Evolutionary conservation across 2,888 invertebrate species (phyloP), one percentile per base, ranked within the genome.

Genomic region (Calliscelio sp.): DNA sequence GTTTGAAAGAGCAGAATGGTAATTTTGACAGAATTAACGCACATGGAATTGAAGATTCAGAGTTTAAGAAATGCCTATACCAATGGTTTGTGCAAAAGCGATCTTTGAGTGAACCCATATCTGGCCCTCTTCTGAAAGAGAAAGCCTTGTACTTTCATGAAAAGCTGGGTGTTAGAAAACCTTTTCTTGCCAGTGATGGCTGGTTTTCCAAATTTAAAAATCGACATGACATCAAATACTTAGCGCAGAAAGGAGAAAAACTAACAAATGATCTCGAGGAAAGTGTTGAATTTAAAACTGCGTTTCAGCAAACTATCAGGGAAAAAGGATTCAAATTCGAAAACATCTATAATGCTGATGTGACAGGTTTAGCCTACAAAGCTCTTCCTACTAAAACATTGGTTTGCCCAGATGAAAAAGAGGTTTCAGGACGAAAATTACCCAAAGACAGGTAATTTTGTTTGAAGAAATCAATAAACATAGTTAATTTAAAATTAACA

Each of bases 31-130:
- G 24, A 10, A 24, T 53, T n/a, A 53, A 53, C 25, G 24, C 59
- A 38, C 35, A 61, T 22, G 41, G 61, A 14, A 61, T 44, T 24
- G 41, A 61, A 14, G n/a, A 61, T n/a, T 22, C 61, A 22, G 22
- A 61, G 11, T 38, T 61, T 38, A 38, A 68, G 53, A 32, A 24
- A 44, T 51, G 38, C 16, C 16, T 68, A 38, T 68, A 41, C 25
- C 68, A 68, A 41, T 68, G 53, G 53, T 70, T 70, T 57, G 55
- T 57, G 53, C 70, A 70, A 57, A 55, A 57, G 20, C 20, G 61
- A 51, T 18, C 51, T n/a, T 8, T 53, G 25, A 51, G 73, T 16
- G 57, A 61, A 51, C 73, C 61, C 0, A 10, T 74, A 24, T 61
- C 49, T 44, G 73, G 73, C n/a, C 59, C 59, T 38, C 24, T 74